phyloP scores from a whole-genome alignment of 1,140 invertebrate species.

The Littorina saxatilis region DNA sequence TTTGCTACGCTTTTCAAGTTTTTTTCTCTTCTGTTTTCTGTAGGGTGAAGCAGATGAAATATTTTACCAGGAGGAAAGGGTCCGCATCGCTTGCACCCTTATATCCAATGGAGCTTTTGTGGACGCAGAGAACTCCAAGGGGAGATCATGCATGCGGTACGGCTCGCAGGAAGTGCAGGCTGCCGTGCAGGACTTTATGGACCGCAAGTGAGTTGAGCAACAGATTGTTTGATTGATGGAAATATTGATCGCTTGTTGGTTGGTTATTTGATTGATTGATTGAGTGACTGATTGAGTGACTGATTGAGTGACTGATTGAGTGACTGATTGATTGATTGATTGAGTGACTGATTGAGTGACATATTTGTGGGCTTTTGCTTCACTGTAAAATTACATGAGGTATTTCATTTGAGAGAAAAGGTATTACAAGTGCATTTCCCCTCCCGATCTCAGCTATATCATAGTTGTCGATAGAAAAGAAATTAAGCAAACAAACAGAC shows the following conservation, averaged over 20 bases:
- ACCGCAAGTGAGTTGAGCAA: conserved; percentile 17
- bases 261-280: too few relatives aligned
- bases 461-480: background rate
- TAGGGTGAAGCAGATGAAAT: background rate
- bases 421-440: background rate
- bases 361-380: too few relatives aligned
- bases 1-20: too few relatives aligned
- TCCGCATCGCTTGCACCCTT: conserved; percentile 23
- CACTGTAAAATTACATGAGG: too few relatives aligned
- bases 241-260: background rate
- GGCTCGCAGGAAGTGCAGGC: conserved; percentile 9
- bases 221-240: background rate
- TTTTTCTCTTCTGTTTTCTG: too few relatives aligned
- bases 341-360: too few relatives aligned
- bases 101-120: conserved; percentile 34
- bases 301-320: too few relatives aligned
- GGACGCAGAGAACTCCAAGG: conserved; percentile 25
- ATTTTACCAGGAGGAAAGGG: conserved; percentile 7
- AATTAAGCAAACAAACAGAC: too few relatives aligned
- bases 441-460: background rate
- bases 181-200: conserved; percentile 28
- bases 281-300: too few relatives aligned
- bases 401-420: background rate
- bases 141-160: conserved; percentile 17
- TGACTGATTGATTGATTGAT: too few relatives aligned